phyloP scores from a whole-genome alignment of 2,113 vertebrate species.

The Monarcha castaneiventris region DNA sequence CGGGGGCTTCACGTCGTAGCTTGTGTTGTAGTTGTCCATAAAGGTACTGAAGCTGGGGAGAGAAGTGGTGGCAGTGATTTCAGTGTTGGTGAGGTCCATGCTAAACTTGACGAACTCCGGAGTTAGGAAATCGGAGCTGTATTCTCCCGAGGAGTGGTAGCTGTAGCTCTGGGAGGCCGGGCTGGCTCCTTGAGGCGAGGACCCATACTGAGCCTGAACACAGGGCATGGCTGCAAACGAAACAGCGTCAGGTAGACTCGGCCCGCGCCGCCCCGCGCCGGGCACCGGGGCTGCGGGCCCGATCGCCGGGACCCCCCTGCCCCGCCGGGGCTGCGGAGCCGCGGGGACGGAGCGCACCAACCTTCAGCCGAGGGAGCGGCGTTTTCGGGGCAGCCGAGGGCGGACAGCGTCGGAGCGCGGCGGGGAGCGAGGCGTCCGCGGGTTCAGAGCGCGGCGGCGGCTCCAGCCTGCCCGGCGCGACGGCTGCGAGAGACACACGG shows the following conservation, averaged over 20 bases:
- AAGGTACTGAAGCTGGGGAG: slow-evolving; percentile 99
- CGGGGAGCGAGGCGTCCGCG: slow-evolving; percentile 70
- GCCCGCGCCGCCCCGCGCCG: neutral
- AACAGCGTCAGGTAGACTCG: slow-evolving; percentile 75
- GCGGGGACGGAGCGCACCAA: slow-evolving; percentile 68
- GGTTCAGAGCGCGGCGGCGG: slow-evolving; percentile 70
- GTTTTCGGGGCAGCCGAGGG: slow-evolving; percentile 84
- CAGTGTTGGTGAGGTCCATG: slow-evolving; percentile 99
- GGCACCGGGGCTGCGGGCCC: neutral
- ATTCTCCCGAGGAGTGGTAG: slow-evolving; percentile 97
- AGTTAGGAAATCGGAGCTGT: slow-evolving; percentile 99
- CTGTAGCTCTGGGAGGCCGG: slow-evolving; percentile 99
- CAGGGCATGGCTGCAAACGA: slow-evolving; percentile 99
- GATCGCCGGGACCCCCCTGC: neutral
- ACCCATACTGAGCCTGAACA: slow-evolving; percentile 99
- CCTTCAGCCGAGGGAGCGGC: slow-evolving; percentile 87
- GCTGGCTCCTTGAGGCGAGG: slow-evolving; percentile 99
- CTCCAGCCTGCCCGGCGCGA: slow-evolving; percentile 46
- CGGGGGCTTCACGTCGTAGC: slow-evolving; percentile 99
- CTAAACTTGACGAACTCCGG: slow-evolving; percentile 99
- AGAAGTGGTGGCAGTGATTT: slow-evolving; percentile 98
- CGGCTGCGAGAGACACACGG: slow-evolving; percentile 61
- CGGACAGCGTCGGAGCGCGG: slow-evolving; percentile 80
- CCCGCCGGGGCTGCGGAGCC: neutral
- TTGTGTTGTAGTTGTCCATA: slow-evolving; percentile 98